Base-by-base conservation (phyloP, 1,140 invertebrate genomes). In the Colletes latitarsis region DNA sequence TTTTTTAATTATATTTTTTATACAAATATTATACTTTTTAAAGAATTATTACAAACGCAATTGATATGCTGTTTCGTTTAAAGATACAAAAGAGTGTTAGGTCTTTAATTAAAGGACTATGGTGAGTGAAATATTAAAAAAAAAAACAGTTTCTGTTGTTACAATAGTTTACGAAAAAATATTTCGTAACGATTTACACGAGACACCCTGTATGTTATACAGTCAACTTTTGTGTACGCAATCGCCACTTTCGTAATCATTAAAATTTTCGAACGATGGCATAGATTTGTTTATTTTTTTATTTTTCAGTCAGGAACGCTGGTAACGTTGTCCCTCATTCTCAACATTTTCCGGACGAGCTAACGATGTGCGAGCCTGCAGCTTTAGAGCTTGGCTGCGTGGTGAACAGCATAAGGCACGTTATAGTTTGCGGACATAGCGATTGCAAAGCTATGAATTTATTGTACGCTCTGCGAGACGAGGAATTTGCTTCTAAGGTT, bases 381-480 rank as follows among this genome's bases (percentile, higher is more conserved):
- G 98, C 98, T 10, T 92, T 99, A 81, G 98, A 99, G 94, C 94
- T 99, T 53, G 98, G 97, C 43, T 99, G 98, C 91, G 95, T 98
- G 46, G 95, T 98, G n/a, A 98, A 99, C 90, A 96, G 98, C 88
- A 98, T 99, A 64, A 95, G 96, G 73, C 97, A 99, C 91, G 96
- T 99, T 66, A 98, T 99, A 82, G 98, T 99, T 15, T 99, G 98
- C 90, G 98, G 98, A 0, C 98, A 99, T 91, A 99, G 98, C 64
- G 98, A 99, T 92, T 99, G 98, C 92, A 99, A 99, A 95, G 98
- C 98, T 6, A 99, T 99, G 96, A 98, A 99, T 94, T 94, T 98
- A 58, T 93, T 99, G 3, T 98, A 98, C 90, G 95, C 96, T 89
- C 92, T 99, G 57, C 95, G 96, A 84, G 96, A 97, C 91, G 95